Conservation (phyloP, 1,140 invertebrate genomes). For the Piezodorus guildinii region DNA sequence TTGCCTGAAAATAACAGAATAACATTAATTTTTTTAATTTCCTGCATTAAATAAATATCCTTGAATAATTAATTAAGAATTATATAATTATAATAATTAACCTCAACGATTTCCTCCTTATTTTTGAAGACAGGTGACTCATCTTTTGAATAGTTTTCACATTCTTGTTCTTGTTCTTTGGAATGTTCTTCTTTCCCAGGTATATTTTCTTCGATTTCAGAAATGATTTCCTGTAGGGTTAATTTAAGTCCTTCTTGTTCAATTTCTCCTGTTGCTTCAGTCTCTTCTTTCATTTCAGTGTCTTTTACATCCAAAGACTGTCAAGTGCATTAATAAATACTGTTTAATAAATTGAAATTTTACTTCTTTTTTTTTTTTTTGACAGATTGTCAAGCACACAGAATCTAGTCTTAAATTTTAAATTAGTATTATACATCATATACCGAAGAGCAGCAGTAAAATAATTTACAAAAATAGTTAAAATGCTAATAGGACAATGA, state of each 20-base stretch:
- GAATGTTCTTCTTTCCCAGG: background rate
- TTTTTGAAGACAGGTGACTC: background rate
- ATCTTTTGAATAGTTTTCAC: background rate
- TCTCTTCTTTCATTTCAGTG: background rate
- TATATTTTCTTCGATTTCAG: constrained; percentile 19
- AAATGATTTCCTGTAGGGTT: constrained; percentile 17
- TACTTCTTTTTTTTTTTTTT: too few relatives aligned
- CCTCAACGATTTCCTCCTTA: background rate
- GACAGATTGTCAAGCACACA: too few relatives aligned
- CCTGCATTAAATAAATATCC: background rate
- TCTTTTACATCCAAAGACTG: background rate
- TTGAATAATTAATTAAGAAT: background rate
- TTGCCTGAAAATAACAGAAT: background rate
- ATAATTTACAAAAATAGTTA: too few relatives aligned
- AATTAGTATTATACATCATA: too few relatives aligned
- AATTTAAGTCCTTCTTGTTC: constrained; percentile 17
- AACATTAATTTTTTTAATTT: background rate
- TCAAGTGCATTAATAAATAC: background rate
- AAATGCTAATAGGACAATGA: too few relatives aligned
- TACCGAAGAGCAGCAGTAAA: too few relatives aligned
- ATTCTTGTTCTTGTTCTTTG: background rate
- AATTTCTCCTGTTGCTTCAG: background rate
- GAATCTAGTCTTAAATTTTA: too few relatives aligned
- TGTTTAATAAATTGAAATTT: too few relatives aligned
- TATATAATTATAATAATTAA: too few relatives aligned